Conservation (phyloP, 2,113 vertebrate genomes). For the Spea bombifrons region DNA sequence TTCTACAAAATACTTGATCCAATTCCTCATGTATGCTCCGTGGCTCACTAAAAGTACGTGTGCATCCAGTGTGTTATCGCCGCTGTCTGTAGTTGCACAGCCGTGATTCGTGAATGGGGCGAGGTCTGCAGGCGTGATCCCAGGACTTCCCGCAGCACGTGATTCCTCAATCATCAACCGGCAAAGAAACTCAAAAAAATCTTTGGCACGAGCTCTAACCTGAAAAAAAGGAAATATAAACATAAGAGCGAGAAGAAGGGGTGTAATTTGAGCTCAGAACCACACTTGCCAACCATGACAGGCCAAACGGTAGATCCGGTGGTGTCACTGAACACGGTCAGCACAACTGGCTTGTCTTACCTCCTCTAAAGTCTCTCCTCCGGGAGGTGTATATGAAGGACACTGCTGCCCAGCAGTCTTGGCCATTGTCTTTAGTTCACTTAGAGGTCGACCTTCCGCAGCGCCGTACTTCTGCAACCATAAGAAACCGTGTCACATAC, state of each 20-base stretch:
- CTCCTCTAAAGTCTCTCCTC: slow-evolving; percentile 88
- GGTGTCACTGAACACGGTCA: not conserved
- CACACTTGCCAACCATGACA: not conserved
- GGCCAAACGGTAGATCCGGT: not conserved
- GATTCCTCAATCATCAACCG: slow-evolving; percentile 63
- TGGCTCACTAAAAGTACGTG: slow-evolving; percentile 86
- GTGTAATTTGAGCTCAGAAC: not conserved
- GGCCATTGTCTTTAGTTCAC: slow-evolving; percentile 87
- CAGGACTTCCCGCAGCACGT: slow-evolving; percentile 41
- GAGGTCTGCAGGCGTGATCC: slow-evolving; percentile 48
- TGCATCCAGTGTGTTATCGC: slow-evolving; percentile 52
- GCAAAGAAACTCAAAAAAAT: slow-evolving; percentile 84
- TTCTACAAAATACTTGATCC: slow-evolving; percentile 78
- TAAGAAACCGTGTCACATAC: not conserved
- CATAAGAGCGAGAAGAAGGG: not conserved
- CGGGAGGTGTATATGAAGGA: slow-evolving; percentile 81
- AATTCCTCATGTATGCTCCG: slow-evolving; percentile 84
- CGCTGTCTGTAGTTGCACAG: slow-evolving; percentile 11
- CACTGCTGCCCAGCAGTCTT: slow-evolving; percentile 79
- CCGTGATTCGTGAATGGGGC: slow-evolving; percentile 50
- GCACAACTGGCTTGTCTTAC: slow-evolving; percentile 61
- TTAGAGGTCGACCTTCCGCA: slow-evolving; percentile 80
- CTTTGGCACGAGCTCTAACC: slow-evolving; percentile 81
- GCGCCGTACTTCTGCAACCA: slow-evolving; percentile 79
- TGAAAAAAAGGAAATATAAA: slow-evolving; percentile 53